Conservation (phyloP, 2,888 invertebrate genomes). For the Patella ulyssiponensis region DNA sequence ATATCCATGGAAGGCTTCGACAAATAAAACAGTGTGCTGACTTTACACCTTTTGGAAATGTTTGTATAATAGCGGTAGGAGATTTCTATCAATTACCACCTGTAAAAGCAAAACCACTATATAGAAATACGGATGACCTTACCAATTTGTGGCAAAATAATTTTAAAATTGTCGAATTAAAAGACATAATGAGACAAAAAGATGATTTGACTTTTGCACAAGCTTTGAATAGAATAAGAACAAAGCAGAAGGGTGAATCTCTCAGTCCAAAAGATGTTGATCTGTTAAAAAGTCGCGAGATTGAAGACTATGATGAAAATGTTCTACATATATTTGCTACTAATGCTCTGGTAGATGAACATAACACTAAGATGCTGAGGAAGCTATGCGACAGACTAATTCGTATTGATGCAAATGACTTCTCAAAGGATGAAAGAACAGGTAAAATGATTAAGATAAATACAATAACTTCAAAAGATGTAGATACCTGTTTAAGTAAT, state of each 20-base stretch:
- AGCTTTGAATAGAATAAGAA: conserved; percentile 16
- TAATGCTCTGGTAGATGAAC: conserved; percentile 16
- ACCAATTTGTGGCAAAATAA: conserved; percentile 15
- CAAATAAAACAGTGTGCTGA: conserved; percentile 23
- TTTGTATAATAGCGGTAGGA: conserved; percentile 15
- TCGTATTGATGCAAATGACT: conserved; percentile 15
- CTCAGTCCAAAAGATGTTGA: conserved; percentile 3
- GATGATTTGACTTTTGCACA: conserved; percentile 16
- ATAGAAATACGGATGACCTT: neutral
- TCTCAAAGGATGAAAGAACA: neutral
- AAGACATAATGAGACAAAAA: conserved; percentile 16
- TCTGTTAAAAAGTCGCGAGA: neutral
- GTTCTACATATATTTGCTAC: conserved; percentile 16
- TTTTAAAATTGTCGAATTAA: conserved; percentile 25
- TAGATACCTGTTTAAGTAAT: neutral
- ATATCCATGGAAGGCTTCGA: conserved; percentile 23
- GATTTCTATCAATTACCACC: conserved; percentile 30
- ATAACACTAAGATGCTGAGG: neutral
- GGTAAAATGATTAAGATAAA: conserved; percentile 15
- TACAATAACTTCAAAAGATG: neutral
- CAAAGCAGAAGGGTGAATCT: neutral
- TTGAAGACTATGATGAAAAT: neutral
- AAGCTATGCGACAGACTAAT: neutral
- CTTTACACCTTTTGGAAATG: conserved; percentile 14
- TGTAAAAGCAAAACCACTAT: conserved; percentile 4